Percentiles rank a stretch among this genome's conserved stretches.
Conservation (phyloP, 2,797 vertebrate genomes). For the Lacerta agilis region DNA sequence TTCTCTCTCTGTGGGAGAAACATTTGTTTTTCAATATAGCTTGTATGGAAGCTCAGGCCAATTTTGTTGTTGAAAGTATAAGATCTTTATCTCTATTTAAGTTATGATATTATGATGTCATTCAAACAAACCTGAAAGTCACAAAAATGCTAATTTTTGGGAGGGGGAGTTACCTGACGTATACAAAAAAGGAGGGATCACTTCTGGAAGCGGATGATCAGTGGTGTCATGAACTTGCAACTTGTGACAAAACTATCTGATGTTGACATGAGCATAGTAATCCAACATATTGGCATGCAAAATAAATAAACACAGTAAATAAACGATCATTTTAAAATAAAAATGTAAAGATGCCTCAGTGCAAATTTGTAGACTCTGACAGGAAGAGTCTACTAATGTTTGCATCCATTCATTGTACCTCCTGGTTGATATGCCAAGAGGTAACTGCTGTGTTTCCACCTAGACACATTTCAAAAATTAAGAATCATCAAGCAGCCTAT, state of each 20-base stretch:
- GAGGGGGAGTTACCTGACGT: background rate
- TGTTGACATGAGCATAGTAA: background rate
- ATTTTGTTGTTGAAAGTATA: background rate
- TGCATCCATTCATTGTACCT: background rate
- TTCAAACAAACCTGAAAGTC: background rate
- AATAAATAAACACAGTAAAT: too few species aligned
- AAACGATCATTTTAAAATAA: too few species aligned
- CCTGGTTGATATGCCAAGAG: background rate
- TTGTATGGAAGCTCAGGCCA: background rate
- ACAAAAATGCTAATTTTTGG: background rate
- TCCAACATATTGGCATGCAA: background rate
- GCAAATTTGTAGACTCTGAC: background rate
- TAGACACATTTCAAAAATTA: background rate
- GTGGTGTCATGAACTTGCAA: background rate
- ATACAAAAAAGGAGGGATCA: background rate
- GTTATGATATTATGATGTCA: accelerated
- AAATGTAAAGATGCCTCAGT: background rate
- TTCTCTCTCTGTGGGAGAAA: background rate
- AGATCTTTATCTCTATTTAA: background rate
- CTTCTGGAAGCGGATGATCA: background rate
- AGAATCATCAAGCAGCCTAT: background rate
- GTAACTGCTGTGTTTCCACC: background rate
- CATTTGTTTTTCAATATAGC: background rate
- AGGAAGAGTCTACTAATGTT: background rate
- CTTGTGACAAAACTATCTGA: background rate